These are phyloP conservation scores for Girardinichthys multiradiatus DNA, from an alignment of 2,113 vertebrate species.

Conservation along the genomic window DNA sequence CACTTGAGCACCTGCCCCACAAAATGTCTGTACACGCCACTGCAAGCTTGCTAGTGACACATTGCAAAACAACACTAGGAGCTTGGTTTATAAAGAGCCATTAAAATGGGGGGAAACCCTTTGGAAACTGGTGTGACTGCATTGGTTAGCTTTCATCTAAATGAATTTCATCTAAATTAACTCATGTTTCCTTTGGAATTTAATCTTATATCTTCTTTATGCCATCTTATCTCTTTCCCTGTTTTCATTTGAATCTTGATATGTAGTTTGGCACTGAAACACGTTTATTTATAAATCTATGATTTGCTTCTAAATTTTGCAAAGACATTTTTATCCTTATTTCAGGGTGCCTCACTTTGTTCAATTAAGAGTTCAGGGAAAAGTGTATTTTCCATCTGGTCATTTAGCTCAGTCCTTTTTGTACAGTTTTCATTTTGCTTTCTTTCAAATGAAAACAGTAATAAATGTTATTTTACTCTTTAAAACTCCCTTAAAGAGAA, in stretches of 20 bases:
- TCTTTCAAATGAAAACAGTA: too few species aligned
- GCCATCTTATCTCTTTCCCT: background rate
- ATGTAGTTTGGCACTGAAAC: background rate
- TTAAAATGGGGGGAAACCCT: conserved; percentile 14
- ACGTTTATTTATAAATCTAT: too few species aligned
- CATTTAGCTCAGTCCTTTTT: too few species aligned
- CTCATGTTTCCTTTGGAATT: background rate
- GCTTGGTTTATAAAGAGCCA: conserved; percentile 24
- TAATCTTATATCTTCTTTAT: background rate
- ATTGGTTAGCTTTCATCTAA: conserved; percentile 1
- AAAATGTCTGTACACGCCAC: too few species aligned
- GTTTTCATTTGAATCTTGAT: background rate
- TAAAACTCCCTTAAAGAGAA: too few species aligned
- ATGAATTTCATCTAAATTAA: background rate
- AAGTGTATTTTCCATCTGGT: background rate
- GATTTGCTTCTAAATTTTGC: too few species aligned
- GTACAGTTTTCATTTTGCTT: too few species aligned
- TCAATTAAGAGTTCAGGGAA: too few species aligned
- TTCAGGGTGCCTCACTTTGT: background rate
- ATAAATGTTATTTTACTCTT: too few species aligned
- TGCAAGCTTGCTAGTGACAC: conserved; percentile 22
- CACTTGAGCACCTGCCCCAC: too few species aligned
- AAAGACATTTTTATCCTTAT: background rate
- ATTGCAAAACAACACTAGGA: conserved; percentile 26
- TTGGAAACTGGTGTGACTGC: conserved; percentile 27